Percentiles rank a stretch among this genome's conserved stretches.
Conservation (phyloP, 2,113 vertebrate genomes). For the Bungarus multicinctus region DNA sequence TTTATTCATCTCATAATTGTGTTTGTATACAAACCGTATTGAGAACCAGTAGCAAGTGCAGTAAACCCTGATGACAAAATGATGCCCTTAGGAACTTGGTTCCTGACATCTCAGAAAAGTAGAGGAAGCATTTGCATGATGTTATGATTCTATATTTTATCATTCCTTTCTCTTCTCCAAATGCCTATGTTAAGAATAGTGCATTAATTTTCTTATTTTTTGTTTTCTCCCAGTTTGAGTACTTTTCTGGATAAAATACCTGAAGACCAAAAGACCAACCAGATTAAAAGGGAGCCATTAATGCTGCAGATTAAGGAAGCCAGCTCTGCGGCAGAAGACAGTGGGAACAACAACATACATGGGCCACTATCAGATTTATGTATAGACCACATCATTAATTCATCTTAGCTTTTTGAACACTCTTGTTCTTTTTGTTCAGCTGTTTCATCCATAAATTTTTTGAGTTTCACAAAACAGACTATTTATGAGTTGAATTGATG, state of each 20-base stretch:
- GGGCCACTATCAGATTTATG: constrained; percentile 45
- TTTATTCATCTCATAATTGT: neutral
- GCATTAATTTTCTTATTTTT: constrained; percentile 12
- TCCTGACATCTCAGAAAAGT: neutral
- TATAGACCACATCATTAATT: constrained; percentile 53
- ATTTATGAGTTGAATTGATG: constrained; percentile 57
- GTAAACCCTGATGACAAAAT: neutral
- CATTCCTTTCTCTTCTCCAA: neutral
- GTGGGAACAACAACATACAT: constrained; percentile 34
- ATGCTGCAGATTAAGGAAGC: constrained; percentile 42
- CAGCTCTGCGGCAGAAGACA: constrained; percentile 42
- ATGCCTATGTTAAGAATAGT: neutral
- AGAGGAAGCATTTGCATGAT: neutral
- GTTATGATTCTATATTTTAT: neutral
- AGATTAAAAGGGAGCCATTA: constrained; percentile 44
- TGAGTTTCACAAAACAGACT: constrained; percentile 53
- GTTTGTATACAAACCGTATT: neutral
- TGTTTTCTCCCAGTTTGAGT: constrained; percentile 30
- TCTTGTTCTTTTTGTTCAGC: constrained; percentile 18
- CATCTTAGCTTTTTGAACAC: constrained; percentile 59
- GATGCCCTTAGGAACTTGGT: neutral
- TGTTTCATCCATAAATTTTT: constrained; percentile 39
- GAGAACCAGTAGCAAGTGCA: neutral
- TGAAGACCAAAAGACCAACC: constrained; percentile 56
- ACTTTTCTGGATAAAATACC: constrained; percentile 42